Percentiles rank a stretch among this genome's conserved stretches.
Conservation (phyloP, 2,888 invertebrate genomes). For the Hemistola chrysoprasaria region DNA sequence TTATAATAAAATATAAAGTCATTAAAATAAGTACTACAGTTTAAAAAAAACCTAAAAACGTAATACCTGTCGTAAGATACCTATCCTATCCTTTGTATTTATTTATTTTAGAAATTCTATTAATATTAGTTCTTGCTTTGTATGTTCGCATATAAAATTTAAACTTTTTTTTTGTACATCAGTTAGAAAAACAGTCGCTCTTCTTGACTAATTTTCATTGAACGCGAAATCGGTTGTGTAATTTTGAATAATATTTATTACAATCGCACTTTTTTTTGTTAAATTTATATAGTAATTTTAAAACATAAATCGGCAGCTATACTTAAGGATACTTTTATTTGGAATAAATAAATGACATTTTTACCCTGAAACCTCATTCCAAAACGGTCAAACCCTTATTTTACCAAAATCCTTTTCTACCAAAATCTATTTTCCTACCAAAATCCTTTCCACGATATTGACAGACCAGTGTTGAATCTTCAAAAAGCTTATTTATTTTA, state of each 20-base stretch:
- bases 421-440: constrained; percentile 31
- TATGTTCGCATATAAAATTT: constrained; percentile 65
- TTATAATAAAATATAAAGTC: constrained; percentile 25
- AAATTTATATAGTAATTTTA: constrained; percentile 67
- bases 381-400: constrained; percentile 25
- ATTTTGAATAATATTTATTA: constrained; percentile 59
- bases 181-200: constrained; percentile 8
- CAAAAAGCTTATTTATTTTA: constrained; percentile 67
- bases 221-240: constrained; percentile 57
- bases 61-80: constrained; percentile 48
- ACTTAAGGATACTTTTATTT: constrained; percentile 75
- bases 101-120: constrained; percentile 69
- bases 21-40: constrained; percentile 12
- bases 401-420: constrained; percentile 27
- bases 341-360: constrained; percentile 79
- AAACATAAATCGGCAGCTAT: constrained; percentile 71
- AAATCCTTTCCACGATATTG: constrained; percentile 70
- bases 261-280: constrained; percentile 58
- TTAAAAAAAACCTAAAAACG: constrained; percentile 41
- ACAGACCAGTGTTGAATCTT: constrained; percentile 81
- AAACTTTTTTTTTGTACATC: constrained; percentile 41
- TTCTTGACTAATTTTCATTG: constrained; percentile 29
- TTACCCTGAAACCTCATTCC: constrained; percentile 24
- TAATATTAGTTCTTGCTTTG: constrained; percentile 67
- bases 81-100: constrained; percentile 68